Evolutionary conservation across 2,888 invertebrate genomes (phyloP), one percentile per base, ranked within the genome.

Genomic region (Drosophila aldrichi): DNA sequence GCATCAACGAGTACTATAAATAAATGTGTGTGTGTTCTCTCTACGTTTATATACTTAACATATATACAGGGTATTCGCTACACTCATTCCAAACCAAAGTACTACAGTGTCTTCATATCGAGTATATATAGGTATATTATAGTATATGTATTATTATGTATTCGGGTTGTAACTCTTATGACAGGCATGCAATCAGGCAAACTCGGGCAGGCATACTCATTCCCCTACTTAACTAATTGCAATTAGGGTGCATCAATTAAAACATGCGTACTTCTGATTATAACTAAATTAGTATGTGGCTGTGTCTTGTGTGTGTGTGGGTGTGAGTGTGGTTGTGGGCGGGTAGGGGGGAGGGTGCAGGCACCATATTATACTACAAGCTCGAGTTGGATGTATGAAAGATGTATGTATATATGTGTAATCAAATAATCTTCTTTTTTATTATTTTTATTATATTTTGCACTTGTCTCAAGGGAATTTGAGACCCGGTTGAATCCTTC

Each of bases 151-250:
- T 56, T 59, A 55, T 57, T 55, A 29, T 46, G 52, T 58, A 51
- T 43, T 65, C 34, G 38, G 44, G 44, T 46, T 55, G 6, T 25
- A 58, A 66, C 55, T 57, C 41, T 64, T 66, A 62, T 57, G 59
- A 82, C 71, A 74, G 58, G 54, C 86, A 88, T 89, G 88, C 80
- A 77, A 70, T 85, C 82, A 82, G 82, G 82, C 80, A 88, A 55
- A 74, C 55, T 43, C 67, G 60, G 64, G 82, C 88, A 82, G 69
- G 71, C 86, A 85, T 87, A 71, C 82, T 74, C 64, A 71, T 59
- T 55, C 40, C 29, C 54, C 56, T 44, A 61, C 51, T 41, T 34
- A 32, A 44, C 34, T 36, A 49, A 18, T 25, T 48, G 34, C 29
- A 48, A 20, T 36, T 65, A 54, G 61, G 68, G 82, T 82, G 88